These are phyloP conservation scores for Noctilio leporinus DNA, from an alignment of 2,113 vertebrate species.

Conservation along the genomic window DNA sequence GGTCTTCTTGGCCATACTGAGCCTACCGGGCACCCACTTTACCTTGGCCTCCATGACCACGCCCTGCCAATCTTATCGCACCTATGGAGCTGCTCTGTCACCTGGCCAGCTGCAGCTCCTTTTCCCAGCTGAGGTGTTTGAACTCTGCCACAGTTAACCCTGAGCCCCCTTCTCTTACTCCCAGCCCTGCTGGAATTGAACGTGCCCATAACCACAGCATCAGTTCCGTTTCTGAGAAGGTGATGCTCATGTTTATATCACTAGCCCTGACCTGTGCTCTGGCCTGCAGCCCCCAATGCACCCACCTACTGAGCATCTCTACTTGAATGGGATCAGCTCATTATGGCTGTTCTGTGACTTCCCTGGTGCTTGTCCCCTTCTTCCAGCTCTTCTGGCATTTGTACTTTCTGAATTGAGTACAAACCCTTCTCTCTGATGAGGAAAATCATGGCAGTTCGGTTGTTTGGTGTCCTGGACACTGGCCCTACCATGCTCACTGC, in stretches of 20 bases:
- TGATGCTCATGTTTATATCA: neutral
- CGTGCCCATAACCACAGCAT: neutral
- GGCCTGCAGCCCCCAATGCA: neutral
- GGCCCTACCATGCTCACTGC: neutral
- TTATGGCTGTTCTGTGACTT: neutral
- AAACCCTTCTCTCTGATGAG: neutral
- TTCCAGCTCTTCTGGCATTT: neutral
- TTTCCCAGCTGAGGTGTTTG: too few species aligned
- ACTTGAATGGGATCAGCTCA: neutral
- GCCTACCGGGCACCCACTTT: accelerated
- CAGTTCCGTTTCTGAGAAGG: neutral
- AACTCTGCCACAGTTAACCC: neutral
- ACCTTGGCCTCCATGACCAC: neutral
- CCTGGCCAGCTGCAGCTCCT: neutral
- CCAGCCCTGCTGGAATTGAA: neutral
- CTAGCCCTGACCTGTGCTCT: neutral
- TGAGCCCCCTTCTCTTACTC: neutral
- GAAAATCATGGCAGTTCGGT: neutral
- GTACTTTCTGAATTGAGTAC: neutral
- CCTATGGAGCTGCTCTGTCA: neutral
- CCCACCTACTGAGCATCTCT: neutral
- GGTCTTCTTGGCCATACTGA: too few species aligned
- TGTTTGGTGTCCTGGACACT: neutral
- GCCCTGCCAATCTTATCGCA: accelerated
- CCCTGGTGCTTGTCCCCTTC: neutral